Evolutionary conservation across 2,113 vertebrate genomes (phyloP).

Genomic region (Oncorhynchus keta): DNA sequence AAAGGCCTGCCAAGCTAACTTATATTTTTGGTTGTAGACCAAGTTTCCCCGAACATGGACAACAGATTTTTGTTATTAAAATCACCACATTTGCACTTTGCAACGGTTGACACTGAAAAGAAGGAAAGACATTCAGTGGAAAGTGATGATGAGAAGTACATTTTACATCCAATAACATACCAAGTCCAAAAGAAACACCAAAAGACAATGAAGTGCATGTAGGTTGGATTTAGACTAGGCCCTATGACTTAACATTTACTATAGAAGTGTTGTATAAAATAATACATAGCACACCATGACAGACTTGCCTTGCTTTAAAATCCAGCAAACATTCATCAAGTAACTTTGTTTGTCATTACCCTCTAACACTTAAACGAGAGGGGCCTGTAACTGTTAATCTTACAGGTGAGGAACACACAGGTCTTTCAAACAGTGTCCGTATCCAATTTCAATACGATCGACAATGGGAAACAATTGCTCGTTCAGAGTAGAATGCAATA

Average conservation of each 20-base stretch:
- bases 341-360: conserved; percentile 48
- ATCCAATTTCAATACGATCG: conserved; percentile 47
- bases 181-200: conserved; percentile 46
- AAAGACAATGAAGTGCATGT: conserved; percentile 46
- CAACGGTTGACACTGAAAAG: conserved; percentile 53
- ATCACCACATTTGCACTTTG: conserved; percentile 63
- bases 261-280: no score
- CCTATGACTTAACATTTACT: no score
- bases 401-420: not conserved
- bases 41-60: conserved; percentile 74
- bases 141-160: conserved; percentile 49
- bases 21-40: conserved; percentile 74
- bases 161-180: conserved; percentile 50
- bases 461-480: conserved; percentile 35
- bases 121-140: conserved; percentile 45
- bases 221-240: conserved; percentile 41
- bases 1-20: conserved; percentile 77
- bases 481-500: conserved; percentile 51
- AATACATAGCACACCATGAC: no score
- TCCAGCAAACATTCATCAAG: conserved; percentile 45
- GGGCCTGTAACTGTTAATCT: not conserved
- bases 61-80: conserved; percentile 68
- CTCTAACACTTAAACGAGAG: conserved; percentile 18
- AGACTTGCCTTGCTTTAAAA: no score
- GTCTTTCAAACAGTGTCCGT: conserved; percentile 34